Conservation (phyloP, 2,113 vertebrate species). For the Gymnobelideus leadbeateri region DNA sequence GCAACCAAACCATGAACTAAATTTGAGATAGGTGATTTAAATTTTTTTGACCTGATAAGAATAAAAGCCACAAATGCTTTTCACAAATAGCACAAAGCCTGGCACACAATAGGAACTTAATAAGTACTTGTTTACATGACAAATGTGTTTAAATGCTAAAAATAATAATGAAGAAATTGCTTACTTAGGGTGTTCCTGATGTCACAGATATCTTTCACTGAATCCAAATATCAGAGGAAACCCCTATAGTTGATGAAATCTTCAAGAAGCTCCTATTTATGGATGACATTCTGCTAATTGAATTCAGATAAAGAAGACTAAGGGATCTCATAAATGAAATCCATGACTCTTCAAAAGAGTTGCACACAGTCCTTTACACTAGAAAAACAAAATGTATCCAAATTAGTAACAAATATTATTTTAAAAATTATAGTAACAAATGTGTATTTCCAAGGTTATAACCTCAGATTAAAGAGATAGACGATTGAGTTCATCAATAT, state of each 20-base stretch:
- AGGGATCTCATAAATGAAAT: no score
- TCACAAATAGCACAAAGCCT: background rate
- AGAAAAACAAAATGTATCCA: no score
- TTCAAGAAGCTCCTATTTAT: background rate
- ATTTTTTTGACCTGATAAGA: background rate
- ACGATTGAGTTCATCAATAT: no score
- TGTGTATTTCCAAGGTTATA: no score
- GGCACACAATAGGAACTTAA: background rate
- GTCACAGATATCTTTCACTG: background rate
- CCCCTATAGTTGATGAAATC: background rate
- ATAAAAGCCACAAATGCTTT: background rate
- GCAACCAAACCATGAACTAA: background rate
- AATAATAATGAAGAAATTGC: background rate
- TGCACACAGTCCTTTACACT: no score
- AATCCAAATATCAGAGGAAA: background rate
- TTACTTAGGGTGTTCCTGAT: background rate
- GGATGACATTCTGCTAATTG: background rate
- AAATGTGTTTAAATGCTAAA: background rate
- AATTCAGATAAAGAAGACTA: no score
- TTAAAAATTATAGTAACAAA: no score
- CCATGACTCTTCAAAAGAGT: no score
- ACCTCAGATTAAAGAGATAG: no score
- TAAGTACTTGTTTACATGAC: background rate
- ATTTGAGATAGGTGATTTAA: background rate
- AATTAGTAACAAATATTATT: no score